Conservation (phyloP, 2,888 invertebrate species). For the Andrena fulva region DNA sequence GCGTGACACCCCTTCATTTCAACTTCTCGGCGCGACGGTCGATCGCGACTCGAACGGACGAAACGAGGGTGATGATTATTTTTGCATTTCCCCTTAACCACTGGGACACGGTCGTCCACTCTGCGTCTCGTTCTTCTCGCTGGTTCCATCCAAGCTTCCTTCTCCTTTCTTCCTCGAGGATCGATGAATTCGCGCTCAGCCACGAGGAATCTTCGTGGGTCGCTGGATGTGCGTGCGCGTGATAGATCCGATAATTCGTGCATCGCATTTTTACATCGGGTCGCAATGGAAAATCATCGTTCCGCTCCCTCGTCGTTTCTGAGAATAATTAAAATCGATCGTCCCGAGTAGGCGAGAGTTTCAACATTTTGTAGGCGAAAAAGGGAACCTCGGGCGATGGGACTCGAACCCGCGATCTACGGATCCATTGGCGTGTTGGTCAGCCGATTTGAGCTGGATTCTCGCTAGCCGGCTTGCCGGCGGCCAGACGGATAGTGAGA, state of each 20-base stretch:
- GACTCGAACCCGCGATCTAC: too few relatives aligned
- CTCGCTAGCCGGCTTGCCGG: too few relatives aligned
- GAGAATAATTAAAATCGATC: constrained; percentile 54
- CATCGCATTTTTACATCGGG: constrained; percentile 36
- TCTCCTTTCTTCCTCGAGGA: background rate
- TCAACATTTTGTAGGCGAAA: too few relatives aligned
- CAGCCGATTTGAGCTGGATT: too few relatives aligned
- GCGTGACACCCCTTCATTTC: constrained; percentile 80
- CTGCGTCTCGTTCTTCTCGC: background rate
- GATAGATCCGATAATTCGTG: constrained; percentile 48
- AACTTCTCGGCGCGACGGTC: constrained; percentile 25
- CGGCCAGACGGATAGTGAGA: too few relatives aligned
- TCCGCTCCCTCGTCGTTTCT: background rate
- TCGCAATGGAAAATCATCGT: constrained; percentile 29
- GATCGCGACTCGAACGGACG: constrained; percentile 30
- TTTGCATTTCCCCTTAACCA: constrained; percentile 61
- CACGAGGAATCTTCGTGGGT: constrained; percentile 36
- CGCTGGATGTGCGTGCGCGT: background rate
- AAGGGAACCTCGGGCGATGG: too few relatives aligned
- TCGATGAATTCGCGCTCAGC: constrained; percentile 44
- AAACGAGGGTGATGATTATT: constrained; percentile 65
- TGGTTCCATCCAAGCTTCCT: background rate
- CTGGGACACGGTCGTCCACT: constrained; percentile 36
- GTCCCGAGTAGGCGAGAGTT: background rate
- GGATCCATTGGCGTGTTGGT: too few relatives aligned